These are phyloP conservation scores for Augochlorella aurata DNA, from an alignment of 2,888 invertebrate genomes.

Conservation along the genomic window DNA sequence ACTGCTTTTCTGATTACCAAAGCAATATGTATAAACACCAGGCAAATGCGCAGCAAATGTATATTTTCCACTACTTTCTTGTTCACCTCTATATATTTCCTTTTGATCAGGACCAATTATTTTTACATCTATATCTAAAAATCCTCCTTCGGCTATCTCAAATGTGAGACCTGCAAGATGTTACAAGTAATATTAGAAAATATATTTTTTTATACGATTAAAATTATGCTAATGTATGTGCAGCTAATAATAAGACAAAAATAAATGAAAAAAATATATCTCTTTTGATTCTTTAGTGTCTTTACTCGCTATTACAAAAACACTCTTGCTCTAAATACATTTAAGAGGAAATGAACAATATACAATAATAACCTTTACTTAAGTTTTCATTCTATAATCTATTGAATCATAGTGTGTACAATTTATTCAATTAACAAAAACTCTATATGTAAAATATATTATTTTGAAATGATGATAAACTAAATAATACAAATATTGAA, in stretches of 20 bases:
- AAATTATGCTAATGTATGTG: background rate
- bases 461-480: background rate
- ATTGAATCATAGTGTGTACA: background rate
- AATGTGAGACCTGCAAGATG: constrained; percentile 91
- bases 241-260: background rate
- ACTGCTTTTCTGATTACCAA: constrained; percentile 98
- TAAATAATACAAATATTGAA: background rate
- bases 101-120: constrained; percentile 96
- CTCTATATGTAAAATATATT: background rate
- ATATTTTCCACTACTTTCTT: constrained; percentile 98
- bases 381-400: background rate
- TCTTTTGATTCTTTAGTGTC: background rate
- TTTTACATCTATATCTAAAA: constrained; percentile 98
- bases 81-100: constrained; percentile 93
- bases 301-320: background rate
- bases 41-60: constrained; percentile 96
- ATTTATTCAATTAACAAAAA: background rate
- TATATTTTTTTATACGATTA: background rate
- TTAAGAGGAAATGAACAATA: background rate
- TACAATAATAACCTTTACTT: background rate
- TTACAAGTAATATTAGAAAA: background rate
- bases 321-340: background rate
- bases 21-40: constrained; percentile 97
- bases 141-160: constrained; percentile 99
- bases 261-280: background rate